Evolutionary conservation across 2,113 vertebrate genomes (phyloP).

Genomic region (Apus apus): DNA sequence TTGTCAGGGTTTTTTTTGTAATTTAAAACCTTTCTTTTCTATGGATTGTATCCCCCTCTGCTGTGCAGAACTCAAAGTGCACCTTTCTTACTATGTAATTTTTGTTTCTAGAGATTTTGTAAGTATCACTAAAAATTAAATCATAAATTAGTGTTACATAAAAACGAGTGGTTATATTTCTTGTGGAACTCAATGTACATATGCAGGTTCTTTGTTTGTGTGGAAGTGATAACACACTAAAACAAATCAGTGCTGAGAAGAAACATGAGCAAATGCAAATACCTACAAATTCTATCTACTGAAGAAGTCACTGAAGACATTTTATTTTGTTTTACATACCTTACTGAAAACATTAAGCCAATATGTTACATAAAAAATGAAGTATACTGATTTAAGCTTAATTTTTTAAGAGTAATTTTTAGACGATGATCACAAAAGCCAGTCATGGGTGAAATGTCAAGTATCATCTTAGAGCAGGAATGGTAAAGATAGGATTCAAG

Average conservation of each 20-base stretch:
- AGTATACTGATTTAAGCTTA: not conserved
- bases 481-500: not conserved
- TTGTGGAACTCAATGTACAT: not conserved
- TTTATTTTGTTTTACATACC: not conserved
- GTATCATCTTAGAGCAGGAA: not conserved
- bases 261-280: not conserved
- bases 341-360: not conserved
- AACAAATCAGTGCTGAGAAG: not conserved
- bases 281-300: not conserved
- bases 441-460: not conserved
- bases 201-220: not conserved
- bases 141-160: not conserved
- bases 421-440: not conserved
- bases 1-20: not conserved
- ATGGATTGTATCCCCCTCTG: not conserved
- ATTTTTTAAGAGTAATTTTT: not conserved
- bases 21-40: not conserved
- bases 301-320: not conserved
- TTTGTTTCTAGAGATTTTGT: not conserved
- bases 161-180: not conserved
- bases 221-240: not conserved
- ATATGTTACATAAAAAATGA: not conserved
- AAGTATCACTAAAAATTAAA: not conserved
- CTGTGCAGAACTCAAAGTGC: not conserved
- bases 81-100: not conserved